Percentiles rank a stretch among this genome's conserved stretches.
Evolutionary conservation across 2,113 vertebrate species (phyloP).

Genomic region (Gambusia holbrooki): DNA sequence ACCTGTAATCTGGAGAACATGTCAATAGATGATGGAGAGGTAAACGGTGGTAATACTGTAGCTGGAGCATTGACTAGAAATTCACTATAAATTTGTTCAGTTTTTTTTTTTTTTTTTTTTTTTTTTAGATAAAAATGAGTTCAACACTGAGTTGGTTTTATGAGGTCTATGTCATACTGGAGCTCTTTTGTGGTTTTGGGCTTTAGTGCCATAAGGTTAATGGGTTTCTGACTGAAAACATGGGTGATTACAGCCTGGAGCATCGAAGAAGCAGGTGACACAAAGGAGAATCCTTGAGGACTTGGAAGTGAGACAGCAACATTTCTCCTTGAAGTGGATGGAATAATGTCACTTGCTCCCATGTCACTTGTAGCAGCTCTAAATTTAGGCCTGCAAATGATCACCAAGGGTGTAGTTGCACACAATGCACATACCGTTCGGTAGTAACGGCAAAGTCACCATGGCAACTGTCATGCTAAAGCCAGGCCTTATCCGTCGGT

Average conservation of each 20-base stretch:
- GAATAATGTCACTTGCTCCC: slow-evolving; percentile 40
- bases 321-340: slow-evolving; percentile 33
- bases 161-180: background rate
- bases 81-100: too few relatives aligned
- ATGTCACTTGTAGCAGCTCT: slow-evolving; percentile 43
- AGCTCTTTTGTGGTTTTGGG: slow-evolving; percentile 12
- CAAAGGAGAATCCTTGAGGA: slow-evolving; percentile 8
- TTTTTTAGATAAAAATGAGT: background rate
- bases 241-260: slow-evolving; percentile 18
- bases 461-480: slow-evolving; percentile 78
- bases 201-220: slow-evolving; percentile 2
- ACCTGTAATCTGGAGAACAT: slow-evolving; percentile 33
- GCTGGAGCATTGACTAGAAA: too few relatives aligned
- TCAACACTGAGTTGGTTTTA: background rate
- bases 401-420: slow-evolving; percentile 49
- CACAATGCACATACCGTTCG: slow-evolving; percentile 61
- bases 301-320: slow-evolving; percentile 17
- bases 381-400: slow-evolving; percentile 69
- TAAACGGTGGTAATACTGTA: slow-evolving; percentile 8
- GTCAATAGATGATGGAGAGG: slow-evolving; percentile 44
- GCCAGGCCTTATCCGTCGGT: slow-evolving; percentile 47
- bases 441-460: slow-evolving; percentile 66
- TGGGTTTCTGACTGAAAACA: slow-evolving; percentile 16
- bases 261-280: background rate
- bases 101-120: background rate